Evolutionary conservation across 2,113 vertebrate species (phyloP).

Genomic region (Sakesphorus luctuosus): DNA sequence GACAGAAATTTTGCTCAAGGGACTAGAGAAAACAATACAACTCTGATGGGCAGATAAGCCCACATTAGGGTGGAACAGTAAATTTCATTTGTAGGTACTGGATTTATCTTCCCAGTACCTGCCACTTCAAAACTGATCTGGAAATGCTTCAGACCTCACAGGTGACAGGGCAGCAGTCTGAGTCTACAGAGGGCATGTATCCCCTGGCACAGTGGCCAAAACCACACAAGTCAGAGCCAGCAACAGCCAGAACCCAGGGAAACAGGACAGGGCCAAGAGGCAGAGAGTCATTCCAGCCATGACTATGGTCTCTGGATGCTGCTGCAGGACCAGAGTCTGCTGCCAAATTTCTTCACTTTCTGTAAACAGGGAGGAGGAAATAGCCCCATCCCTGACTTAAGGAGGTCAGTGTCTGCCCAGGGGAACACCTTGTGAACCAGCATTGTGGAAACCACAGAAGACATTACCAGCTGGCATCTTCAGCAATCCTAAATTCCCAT

Average conservation of each 20-base stretch:
- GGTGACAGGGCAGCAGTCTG: neutral
- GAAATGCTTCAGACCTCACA: neutral
- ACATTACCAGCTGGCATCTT: neutral
- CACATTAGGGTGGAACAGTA: neutral
- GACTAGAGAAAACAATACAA: neutral
- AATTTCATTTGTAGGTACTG: neutral
- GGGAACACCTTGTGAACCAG: neutral
- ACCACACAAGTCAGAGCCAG: neutral
- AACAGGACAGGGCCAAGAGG: accelerated
- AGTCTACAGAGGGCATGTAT: accelerated
- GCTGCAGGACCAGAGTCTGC: neutral
- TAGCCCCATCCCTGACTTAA: neutral
- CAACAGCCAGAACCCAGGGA: neutral
- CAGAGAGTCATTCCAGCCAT: neutral
- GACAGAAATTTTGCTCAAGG: neutral
- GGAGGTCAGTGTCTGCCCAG: neutral
- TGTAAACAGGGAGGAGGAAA: neutral
- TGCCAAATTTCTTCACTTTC: neutral
- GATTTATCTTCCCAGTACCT: neutral
- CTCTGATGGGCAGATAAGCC: neutral
- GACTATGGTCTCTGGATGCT: accelerated
- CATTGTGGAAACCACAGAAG: neutral
- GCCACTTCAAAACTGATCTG: neutral
- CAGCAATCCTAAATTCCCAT: neutral
- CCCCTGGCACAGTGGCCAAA: neutral